Conservation (phyloP, 2,113 vertebrate species). For the Zosterops japonicus region DNA sequence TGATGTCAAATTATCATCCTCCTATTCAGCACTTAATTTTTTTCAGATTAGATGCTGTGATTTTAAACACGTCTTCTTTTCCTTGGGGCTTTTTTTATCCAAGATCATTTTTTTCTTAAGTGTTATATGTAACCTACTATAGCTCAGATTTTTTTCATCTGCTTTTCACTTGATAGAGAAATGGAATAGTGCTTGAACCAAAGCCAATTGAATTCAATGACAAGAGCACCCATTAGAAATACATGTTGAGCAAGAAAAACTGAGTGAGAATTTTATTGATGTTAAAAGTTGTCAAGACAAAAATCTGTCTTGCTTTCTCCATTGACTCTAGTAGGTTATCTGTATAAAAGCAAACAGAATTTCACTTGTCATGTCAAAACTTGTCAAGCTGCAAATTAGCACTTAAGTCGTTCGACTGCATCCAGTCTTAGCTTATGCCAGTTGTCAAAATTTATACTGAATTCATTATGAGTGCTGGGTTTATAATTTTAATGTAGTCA, state of each 20-base stretch:
- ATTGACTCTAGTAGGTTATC: not conserved
- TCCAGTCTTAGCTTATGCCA: not conserved
- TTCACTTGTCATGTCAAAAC: not conserved
- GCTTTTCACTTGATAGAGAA: not conserved
- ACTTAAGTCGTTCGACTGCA: not conserved
- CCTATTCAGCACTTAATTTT: not conserved
- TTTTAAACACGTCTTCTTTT: not conserved
- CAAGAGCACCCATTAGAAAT: not conserved
- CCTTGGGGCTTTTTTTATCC: not conserved
- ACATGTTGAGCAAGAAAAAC: not conserved
- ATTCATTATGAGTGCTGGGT: not conserved
- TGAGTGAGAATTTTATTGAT: not conserved
- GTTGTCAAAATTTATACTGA: not conserved
- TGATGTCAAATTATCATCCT: not conserved
- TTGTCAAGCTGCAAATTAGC: slow-evolving; percentile 17
- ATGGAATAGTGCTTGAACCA: not conserved
- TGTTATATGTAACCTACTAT: not conserved
- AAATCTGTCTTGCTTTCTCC: not conserved
- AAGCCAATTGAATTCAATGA: not conserved
- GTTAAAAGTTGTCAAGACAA: not conserved
- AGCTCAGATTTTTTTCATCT: not conserved
- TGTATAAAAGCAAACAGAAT: not conserved
- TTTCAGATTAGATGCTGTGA: not conserved
- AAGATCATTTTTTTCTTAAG: not conserved
- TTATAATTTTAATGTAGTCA: slow-evolving; percentile 7